Conservation (phyloP, 2,113 vertebrate species). For the Gadus chalcogrammus region DNA sequence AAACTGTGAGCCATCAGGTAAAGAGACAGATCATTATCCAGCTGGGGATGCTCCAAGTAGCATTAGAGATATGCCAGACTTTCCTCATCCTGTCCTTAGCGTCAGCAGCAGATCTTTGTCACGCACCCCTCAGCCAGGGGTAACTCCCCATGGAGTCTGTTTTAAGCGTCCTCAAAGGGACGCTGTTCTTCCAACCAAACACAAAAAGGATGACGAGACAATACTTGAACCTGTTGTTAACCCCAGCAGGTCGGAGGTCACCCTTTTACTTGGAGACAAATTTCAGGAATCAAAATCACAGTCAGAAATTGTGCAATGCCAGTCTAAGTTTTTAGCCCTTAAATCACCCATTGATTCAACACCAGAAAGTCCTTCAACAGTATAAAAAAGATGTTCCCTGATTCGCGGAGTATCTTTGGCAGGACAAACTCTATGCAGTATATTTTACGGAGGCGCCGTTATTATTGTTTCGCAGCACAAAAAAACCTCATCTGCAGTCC, state of each 20-base stretch:
- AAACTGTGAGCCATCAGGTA: too few species aligned
- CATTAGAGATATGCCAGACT: too few species aligned
- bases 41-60: too few species aligned
- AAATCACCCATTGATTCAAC: background rate
- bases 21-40: too few species aligned
- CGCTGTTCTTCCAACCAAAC: too few species aligned
- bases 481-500: too few species aligned
- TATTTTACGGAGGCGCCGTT: background rate
- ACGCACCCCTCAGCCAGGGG: background rate
- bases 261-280: background rate
- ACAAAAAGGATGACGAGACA: too few species aligned
- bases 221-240: too few species aligned
- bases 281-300: slow-evolving; percentile 4
- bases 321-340: background rate
- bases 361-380: background rate
- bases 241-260: too few species aligned
- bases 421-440: background rate
- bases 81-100: too few species aligned
- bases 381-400: background rate
- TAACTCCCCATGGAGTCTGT: background rate
- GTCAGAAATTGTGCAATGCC: background rate
- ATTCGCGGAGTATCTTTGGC: background rate
- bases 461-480: too few species aligned
- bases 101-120: background rate
- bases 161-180: too few species aligned